Evolutionary conservation across 2,113 vertebrate genomes (phyloP), one percentile per base, ranked within the genome.

Genomic region (Mixornis gularis): DNA sequence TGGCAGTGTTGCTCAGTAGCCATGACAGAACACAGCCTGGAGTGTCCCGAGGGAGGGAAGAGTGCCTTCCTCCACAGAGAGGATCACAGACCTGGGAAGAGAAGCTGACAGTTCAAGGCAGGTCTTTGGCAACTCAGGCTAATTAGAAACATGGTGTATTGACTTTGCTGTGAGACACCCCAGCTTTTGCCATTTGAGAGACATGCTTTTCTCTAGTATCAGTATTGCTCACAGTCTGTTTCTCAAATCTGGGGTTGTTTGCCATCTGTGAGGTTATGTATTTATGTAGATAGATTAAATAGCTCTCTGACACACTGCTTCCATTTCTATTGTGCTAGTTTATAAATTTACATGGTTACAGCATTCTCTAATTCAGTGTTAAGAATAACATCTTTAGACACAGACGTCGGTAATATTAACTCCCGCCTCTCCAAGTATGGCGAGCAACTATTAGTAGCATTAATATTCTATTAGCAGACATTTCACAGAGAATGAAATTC

Each of bases 281-380:
- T 95, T 97, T 79, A 93, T 55, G 69, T 81, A 87, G 92, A 81
- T 63, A 92, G 95, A 95, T 88, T 81, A 94, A 93, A 92, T 90
- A 95, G 70, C 85, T 92, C 43, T 34, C 86, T 83, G 82, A 90
- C 84, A 86, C 66, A 77, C 70, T 91, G 62, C 85, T 97, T 89
- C 86, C 92, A 77, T 97, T 95, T 85, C 92, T 86, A 80, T 71
- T 85, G 95, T 94, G 95, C 93, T 95, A 71, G 91, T 95, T 93
- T 96, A 96, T 97, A 96, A 96, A 95, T 95, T 96, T 94, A 97
- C 95, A 92, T 94, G 89, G 95, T 95, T 97, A 95, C 93, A 97
- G 78, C 89, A 80, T 95, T 96, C 88, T 74, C 87, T 93, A 95
- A 95, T 94, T 95, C 96, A 87, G 80, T 90, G 91, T 96, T 94